Conservation (phyloP, 2,888 invertebrate genomes). For the Mylabris sibirica region DNA sequence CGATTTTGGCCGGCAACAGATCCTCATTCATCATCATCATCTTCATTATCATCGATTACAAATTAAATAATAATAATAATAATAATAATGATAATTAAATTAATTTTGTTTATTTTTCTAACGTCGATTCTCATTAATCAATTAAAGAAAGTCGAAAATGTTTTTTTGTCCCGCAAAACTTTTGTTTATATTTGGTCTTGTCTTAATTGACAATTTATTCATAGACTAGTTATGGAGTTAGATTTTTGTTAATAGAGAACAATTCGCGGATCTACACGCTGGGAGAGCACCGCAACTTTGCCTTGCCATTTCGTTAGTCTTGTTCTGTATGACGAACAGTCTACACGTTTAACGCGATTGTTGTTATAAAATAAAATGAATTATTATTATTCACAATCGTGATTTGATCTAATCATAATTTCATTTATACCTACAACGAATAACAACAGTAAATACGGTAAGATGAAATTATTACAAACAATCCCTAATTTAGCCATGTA, state of each 20-base stretch:
- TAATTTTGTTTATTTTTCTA: background rate
- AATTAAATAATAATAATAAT: background rate
- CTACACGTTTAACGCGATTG: constrained; percentile 34
- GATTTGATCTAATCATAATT: constrained; percentile 18
- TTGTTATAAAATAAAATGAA: constrained; percentile 22
- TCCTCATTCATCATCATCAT: constrained; percentile 10
- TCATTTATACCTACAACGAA: background rate
- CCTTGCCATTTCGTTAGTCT: constrained; percentile 41
- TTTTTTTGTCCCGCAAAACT: background rate
- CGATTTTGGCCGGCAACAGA: constrained; percentile 21
- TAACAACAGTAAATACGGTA: constrained; percentile 13
- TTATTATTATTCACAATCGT: constrained; percentile 10
- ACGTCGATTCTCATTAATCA: background rate
- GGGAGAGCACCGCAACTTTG: constrained; percentile 36
- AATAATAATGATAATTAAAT: background rate
- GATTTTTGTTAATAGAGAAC: constrained; percentile 22
- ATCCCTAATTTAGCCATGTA: background rate
- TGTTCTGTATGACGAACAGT: constrained; percentile 34
- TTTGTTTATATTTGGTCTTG: background rate
- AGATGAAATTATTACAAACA: background rate
- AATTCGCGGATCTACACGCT: constrained; percentile 36
- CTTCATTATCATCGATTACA: background rate
- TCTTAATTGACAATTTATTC: background rate
- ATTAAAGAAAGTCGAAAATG: background rate
- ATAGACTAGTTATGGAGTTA: background rate